These are phyloP conservation scores for Anguilla rostrata DNA, from an alignment of 2,113 vertebrate species.

Conservation along the genomic window DNA sequence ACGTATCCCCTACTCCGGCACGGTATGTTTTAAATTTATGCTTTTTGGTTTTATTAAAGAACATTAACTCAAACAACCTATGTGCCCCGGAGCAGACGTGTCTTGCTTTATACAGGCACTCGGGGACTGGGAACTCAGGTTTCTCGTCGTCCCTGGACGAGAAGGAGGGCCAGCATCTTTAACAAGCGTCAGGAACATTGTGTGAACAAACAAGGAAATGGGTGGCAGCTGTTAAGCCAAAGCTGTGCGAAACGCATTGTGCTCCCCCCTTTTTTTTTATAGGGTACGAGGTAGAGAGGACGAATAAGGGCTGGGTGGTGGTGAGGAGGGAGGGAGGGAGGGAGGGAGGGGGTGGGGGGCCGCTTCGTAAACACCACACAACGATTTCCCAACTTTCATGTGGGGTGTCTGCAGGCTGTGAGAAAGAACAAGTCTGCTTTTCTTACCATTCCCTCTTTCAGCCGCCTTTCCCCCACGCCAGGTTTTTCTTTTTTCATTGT, in stretches of 20 bases:
- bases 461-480: slow-evolving; percentile 48
- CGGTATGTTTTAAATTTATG: background rate
- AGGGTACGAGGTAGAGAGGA: slow-evolving; percentile 38
- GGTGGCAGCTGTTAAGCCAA: slow-evolving; percentile 53
- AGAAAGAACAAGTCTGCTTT: slow-evolving; percentile 53
- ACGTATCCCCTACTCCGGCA: background rate
- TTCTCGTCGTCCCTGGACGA: slow-evolving; percentile 4
- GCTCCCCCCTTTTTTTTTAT: slow-evolving; percentile 51
- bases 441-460: slow-evolving; percentile 37
- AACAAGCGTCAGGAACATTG: slow-evolving; percentile 48
- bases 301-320: background rate
- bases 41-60: background rate
- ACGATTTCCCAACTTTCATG: slow-evolving; percentile 67
- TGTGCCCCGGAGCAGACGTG: background rate
- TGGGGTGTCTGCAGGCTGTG: slow-evolving; percentile 58
- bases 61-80: background rate
- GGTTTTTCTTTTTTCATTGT: slow-evolving; percentile 21
- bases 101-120: background rate
- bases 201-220: slow-evolving; percentile 58
- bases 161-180: slow-evolving; percentile 38
- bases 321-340: slow-evolving; percentile 9
- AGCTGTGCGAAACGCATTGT: slow-evolving; percentile 32
- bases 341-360: slow-evolving; percentile 39
- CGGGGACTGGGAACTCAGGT: background rate
- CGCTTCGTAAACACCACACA: slow-evolving; percentile 55